Evolutionary conservation across 2,888 invertebrate species (phyloP), one percentile per base, ranked within the genome.

Genomic region (Lacanobia wlatinum): DNA sequence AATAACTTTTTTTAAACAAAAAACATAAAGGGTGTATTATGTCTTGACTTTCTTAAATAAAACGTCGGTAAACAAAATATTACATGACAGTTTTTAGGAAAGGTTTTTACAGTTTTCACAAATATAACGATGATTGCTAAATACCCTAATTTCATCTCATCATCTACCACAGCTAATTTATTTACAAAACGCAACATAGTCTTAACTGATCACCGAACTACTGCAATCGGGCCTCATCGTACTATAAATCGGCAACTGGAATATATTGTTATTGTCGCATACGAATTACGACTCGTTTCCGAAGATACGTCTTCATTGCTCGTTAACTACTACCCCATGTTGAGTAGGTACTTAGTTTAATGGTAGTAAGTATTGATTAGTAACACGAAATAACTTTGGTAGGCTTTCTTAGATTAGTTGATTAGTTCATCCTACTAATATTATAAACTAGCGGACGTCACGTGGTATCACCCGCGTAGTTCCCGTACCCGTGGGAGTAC

Each of bases 191-290:
- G 16, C 64, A 34, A 52, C 18, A 21, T 64, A 64, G n/a, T 55
- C 62, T n/a, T 56, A 69, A 74, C 34, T 74, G 70, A 78, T 78
- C 48, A 66, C 43, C 14, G 48, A 62, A 73, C 40, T 61, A 70
- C 46, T 75, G 60, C 63, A 70, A 66, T 53, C 12, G 50, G 18
- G n/a, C 9, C 58, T 28, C 52, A 73, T 73, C 64, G 61, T 28
- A 28, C 73, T 52, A 70, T 78, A 70, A 70, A 78, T 78, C 65
- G 65, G 59, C 62, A 63, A 62, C 21, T 21, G 28, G 23, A 78
- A 78, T 74, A 74, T 78, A 78, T 73, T 74, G 78, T 75, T 78
- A 78, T 66, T 74, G 78, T 74, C 70, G 61, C 43, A 70, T 28
- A 70, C 70, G 38, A 78, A 56, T 74, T 53, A 78, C 62, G 70